Conservation (phyloP, 2,797 vertebrate species). For the Pygocentrus nattereri region DNA sequence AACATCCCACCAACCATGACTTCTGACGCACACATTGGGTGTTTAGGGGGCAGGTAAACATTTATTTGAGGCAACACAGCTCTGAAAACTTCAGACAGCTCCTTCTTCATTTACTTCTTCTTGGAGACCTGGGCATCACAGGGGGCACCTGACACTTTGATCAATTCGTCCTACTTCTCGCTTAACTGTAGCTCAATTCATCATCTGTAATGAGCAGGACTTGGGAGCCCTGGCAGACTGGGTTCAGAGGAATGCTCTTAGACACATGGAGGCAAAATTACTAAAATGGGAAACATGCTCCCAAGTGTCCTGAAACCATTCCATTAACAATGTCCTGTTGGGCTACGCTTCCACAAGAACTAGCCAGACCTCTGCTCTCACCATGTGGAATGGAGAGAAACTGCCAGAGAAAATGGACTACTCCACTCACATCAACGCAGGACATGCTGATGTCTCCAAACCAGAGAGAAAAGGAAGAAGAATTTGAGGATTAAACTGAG, state of each 20-base stretch:
- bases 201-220: conserved; percentile 82
- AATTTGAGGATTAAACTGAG: neutral
- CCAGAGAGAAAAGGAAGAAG: neutral
- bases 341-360: conserved; percentile 60
- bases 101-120: conserved; percentile 76
- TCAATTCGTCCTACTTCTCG: conserved; percentile 86
- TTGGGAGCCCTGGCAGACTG: conserved; percentile 69
- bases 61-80: conserved; percentile 75
- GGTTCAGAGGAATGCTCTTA: conserved; percentile 71
- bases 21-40: conserved; percentile 48
- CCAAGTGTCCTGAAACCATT: conserved; percentile 70
- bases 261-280: conserved; percentile 76
- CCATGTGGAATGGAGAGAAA: conserved; percentile 48
- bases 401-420: conserved; percentile 46
- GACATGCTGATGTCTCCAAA: neutral
- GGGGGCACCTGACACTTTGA: conserved; percentile 86
- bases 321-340: conserved; percentile 79
- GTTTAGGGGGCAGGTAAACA: conserved; percentile 76
- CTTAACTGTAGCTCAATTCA: conserved; percentile 84
- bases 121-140: conserved; percentile 78
- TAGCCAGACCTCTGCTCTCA: conserved; percentile 54
- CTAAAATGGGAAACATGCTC: conserved; percentile 79
- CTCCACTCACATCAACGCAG: conserved; percentile 10
- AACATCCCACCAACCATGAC: conserved; percentile 69
- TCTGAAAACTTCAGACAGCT: conserved; percentile 78